Percentiles rank a stretch among this genome's conserved stretches.
Evolutionary conservation across 2,113 vertebrate species (phyloP).

Genomic region (Pelusios castaneus): DNA sequence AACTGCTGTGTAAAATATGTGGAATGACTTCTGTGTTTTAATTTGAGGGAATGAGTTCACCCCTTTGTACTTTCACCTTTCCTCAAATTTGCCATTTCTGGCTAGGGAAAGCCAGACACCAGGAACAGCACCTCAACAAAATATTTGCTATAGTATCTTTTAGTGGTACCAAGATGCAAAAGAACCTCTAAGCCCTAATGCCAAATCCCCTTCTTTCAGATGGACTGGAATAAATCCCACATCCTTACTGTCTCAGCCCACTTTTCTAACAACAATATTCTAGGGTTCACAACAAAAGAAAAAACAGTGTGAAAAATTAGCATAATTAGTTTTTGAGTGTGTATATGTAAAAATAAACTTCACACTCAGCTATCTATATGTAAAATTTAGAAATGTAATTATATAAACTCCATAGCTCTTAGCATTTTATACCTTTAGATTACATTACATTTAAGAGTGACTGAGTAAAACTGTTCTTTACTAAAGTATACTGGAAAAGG

Average conservation of each 20-base stretch:
- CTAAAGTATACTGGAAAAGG: not conserved
- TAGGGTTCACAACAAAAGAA: not conserved
- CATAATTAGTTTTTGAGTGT: not conserved
- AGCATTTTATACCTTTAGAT: not conserved
- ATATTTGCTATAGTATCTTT: accelerated
- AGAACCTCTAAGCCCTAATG: not conserved
- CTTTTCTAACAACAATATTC: not conserved
- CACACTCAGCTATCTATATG: not conserved
- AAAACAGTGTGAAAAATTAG: not conserved
- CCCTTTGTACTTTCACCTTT: not conserved
- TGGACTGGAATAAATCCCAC: not conserved
- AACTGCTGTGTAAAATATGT: not conserved
- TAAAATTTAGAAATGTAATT: not conserved
- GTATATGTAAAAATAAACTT: not conserved
- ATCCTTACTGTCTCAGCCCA: not conserved
- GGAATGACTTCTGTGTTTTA: not conserved
- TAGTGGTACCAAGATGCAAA: not conserved
- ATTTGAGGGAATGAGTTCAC: not conserved
- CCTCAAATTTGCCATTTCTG: not conserved
- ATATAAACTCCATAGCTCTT: not conserved
- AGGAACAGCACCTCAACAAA: not conserved
- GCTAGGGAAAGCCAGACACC: not conserved
- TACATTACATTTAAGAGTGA: accelerated
- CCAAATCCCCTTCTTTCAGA: not conserved
- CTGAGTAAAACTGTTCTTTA: not conserved